Evolutionary conservation across 2,888 invertebrate genomes (phyloP).

Genomic region (Synergus gifuensis): DNA sequence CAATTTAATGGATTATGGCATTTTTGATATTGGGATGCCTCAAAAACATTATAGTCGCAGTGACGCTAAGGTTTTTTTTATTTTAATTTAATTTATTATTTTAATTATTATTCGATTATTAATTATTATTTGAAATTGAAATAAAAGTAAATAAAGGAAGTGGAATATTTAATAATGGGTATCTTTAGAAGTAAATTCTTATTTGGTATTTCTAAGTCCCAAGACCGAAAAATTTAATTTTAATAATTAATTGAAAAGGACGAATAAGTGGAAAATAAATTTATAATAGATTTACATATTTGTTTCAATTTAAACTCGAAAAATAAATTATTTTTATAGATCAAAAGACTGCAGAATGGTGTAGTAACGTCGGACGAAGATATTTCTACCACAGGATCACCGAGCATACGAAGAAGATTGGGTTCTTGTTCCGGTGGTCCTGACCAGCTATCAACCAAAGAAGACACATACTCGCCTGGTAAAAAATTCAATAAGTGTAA

Average conservation of each 20-base stretch:
- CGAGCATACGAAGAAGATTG: constrained; percentile 83
- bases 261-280: too few species aligned
- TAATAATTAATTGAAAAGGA: too few species aligned
- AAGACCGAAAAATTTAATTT: too few species aligned
- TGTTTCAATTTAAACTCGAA: too few species aligned
- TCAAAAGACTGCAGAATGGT: constrained; percentile 78
- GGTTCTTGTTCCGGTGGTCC: constrained; percentile 80
- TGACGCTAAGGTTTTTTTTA: constrained; percentile 72
- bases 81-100: constrained; percentile 16
- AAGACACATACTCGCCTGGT: constrained; percentile 81
- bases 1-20: constrained; percentile 87
- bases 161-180: neutral
- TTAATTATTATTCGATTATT: neutral
- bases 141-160: neutral
- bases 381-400: constrained; percentile 82
- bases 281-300: too few species aligned
- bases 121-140: neutral
- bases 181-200: neutral
- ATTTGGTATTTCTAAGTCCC: neutral
- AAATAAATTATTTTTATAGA: constrained; percentile 57
- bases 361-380: constrained; percentile 83
- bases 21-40: constrained; percentile 85
- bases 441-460: constrained; percentile 76
- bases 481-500: constrained; percentile 26
- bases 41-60: constrained; percentile 76